A percentile compares a stretch with the other conserved stretches of the same genome.
These are phyloP conservation scores for Drosophila funebris DNA, from an alignment of 1,140 invertebrate species.

Conservation along the genomic window DNA sequence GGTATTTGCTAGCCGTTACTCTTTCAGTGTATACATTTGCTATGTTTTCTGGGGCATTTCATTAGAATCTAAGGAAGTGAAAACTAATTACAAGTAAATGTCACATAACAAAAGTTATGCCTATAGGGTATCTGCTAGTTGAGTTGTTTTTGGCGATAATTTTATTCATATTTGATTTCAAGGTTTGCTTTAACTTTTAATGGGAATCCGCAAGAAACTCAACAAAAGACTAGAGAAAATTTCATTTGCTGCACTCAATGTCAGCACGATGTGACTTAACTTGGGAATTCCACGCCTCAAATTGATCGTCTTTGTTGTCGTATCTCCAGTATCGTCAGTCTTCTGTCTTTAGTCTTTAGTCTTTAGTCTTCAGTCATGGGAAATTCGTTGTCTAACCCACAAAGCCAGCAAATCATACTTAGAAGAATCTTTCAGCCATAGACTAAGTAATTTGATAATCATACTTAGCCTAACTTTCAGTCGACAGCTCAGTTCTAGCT, in stretches of 20 bases:
- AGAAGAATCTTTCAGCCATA: not conserved
- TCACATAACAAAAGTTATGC: not conserved
- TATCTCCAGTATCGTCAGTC: no score
- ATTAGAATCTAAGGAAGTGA: no score
- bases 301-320: slow-evolving; percentile 19
- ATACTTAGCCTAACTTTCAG: not conserved
- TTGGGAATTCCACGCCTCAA: slow-evolving; percentile 27
- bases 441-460: not conserved
- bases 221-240: slow-evolving; percentile 24
- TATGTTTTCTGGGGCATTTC: no score
- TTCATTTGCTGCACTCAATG: slow-evolving; percentile 34
- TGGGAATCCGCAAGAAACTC: slow-evolving; percentile 19
- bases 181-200: slow-evolving; percentile 8
- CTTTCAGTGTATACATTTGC: no score
- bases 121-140: not conserved
- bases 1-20: no score
- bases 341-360: no score
- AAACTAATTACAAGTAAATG: no score
- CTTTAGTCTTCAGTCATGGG: slow-evolving; percentile 29
- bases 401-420: not conserved
- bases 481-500: no score
- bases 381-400: slow-evolving; percentile 8
- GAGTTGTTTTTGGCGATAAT: not conserved
- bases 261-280: slow-evolving; percentile 20
- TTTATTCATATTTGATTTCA: slow-evolving; percentile 1